Evolutionary conservation across 2,113 vertebrate genomes (phyloP), one percentile per base, ranked within the genome.

Genomic region (Uropsilus gracilis): DNA sequence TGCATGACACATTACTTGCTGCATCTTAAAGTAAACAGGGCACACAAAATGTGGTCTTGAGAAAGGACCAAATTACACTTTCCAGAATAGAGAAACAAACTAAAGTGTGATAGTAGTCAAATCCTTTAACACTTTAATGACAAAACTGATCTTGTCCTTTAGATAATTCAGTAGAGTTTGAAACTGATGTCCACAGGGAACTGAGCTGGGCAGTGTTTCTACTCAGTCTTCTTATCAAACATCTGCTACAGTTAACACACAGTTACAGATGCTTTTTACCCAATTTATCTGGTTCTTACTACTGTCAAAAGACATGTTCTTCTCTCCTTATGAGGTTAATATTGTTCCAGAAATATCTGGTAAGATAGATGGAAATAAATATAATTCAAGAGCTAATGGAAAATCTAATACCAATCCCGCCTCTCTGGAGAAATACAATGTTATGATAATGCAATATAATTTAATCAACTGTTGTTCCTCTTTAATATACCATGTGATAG

Each of bases 11-110:
- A 64, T 57, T 92, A 90, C 88, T 92, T 96, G 50, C 46, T 90
- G 76, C 12, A 86, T 95, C 85, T 89, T 92, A 46, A 86, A 81
- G 76, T 83, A 92, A 90, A 96, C 17, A 89, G 86, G 46, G 48
- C 50, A 92, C 39, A 94, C 48, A 96, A 96, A 95, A 94, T 71
- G 44, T 39, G 68, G 24, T 78, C 66, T 95, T 92, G n/a, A 71
- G 91, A 83, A 94, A 83, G 34, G 42, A 89, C 17, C 44, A 89
- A 39, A 80, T 76, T 90, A 5, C 32, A 75, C 30, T 82, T 88
- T 93, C 57, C 5, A 86, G 95, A 94, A 86, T 69, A 89, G 89
- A 86, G n/a, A 8, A 86, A 59, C 22, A 66, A 48, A 94, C 16
- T 61, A 63, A 93, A 87, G 24, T 59, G 37, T 71, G 12, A 63